Conservation (phyloP, 2,888 invertebrate species). For the Ochlodes sylvanus region DNA sequence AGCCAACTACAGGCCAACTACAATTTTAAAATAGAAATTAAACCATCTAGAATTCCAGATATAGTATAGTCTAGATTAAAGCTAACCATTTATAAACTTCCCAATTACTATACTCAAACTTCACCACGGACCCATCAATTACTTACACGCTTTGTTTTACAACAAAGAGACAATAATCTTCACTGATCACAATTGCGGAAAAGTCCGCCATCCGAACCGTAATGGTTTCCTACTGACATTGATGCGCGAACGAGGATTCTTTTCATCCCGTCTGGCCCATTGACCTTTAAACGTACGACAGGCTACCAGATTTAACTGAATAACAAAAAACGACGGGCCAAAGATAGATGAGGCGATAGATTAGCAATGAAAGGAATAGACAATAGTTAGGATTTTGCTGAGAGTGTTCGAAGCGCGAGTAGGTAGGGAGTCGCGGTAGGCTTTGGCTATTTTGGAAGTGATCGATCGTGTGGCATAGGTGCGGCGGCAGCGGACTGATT, state of each 20-base stretch:
- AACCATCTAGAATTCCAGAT: too few relatives aligned
- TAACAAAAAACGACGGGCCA: slow-evolving; percentile 4
- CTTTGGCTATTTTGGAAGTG: neutral
- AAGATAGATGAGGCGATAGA: neutral
- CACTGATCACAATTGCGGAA: slow-evolving; percentile 18
- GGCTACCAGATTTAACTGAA: slow-evolving; percentile 3
- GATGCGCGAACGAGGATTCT: slow-evolving; percentile 40
- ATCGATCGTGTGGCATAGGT: neutral
- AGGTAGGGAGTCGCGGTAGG: neutral
- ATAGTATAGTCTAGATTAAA: too few relatives aligned
- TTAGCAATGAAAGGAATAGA: neutral
- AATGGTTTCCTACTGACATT: slow-evolving; percentile 60
- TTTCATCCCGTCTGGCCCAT: slow-evolving; percentile 5
- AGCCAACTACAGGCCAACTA: too few relatives aligned
- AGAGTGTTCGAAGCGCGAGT: neutral
- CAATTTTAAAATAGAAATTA: too few relatives aligned
- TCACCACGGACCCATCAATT: slow-evolving; percentile 2
- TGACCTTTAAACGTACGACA: slow-evolving; percentile 10
- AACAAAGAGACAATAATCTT: slow-evolving; percentile 14
- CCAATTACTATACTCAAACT: neutral
- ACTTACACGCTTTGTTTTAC: slow-evolving; percentile 8
- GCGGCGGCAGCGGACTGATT: too few relatives aligned
- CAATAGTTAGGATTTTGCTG: neutral
- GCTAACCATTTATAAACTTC: neutral
- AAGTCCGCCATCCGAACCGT: slow-evolving; percentile 36